Conservation (phyloP, 2,888 invertebrate genomes). For the Leptarthrus brevirostris region DNA sequence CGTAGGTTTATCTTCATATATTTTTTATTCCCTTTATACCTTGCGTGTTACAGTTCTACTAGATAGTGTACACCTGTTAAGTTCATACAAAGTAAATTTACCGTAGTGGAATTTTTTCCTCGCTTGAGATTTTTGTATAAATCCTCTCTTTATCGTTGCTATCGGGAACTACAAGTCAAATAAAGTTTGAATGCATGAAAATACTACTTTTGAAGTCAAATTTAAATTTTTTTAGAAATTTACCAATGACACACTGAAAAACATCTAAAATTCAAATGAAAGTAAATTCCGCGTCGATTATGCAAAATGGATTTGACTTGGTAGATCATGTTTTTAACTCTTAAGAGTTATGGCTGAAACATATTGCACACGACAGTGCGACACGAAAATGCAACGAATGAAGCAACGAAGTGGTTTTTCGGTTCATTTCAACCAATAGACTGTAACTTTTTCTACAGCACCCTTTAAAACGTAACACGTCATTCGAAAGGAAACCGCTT, state of each 20-base stretch:
- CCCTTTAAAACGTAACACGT: too few species aligned
- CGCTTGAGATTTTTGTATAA: slow-evolving; percentile 14
- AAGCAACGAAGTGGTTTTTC: too few species aligned
- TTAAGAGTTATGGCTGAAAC: too few species aligned
- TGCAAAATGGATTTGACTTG: slow-evolving; percentile 36
- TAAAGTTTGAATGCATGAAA: slow-evolving; percentile 1
- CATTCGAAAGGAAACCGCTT: too few species aligned
- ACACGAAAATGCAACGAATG: too few species aligned
- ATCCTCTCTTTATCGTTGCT: slow-evolving; percentile 17
- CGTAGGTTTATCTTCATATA: slow-evolving; percentile 20
- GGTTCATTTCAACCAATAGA: too few species aligned
- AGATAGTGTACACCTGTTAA: slow-evolving; percentile 41
- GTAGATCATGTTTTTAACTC: background rate
- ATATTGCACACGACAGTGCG: too few species aligned
- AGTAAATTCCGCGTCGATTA: slow-evolving; percentile 43
- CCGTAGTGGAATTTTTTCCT: slow-evolving; percentile 11
- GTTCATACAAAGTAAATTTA: slow-evolving; percentile 15
- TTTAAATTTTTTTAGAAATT: slow-evolving; percentile 8
- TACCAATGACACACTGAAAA: background rate
- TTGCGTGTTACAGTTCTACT: slow-evolving; percentile 21
- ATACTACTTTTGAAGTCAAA: slow-evolving; percentile 18
- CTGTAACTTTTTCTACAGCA: too few species aligned
- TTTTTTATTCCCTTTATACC: slow-evolving; percentile 12
- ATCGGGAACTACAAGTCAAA: background rate
- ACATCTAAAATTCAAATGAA: slow-evolving; percentile 42